Conservation (phyloP, 2,797 vertebrate species). For the Myripristis jacobus region DNA sequence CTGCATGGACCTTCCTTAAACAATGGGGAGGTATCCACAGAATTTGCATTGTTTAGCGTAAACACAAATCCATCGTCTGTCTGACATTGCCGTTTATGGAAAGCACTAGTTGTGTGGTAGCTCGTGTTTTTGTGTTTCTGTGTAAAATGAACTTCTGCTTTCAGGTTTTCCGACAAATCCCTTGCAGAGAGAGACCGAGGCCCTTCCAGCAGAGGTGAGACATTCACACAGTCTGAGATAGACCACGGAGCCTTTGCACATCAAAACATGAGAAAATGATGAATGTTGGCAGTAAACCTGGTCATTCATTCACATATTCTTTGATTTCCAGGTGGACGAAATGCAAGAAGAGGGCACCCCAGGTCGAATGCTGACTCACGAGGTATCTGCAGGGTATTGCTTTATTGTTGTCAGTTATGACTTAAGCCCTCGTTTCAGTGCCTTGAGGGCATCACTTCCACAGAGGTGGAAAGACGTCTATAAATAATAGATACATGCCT, state of each 20-base stretch:
- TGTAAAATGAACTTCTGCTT: conserved; percentile 55
- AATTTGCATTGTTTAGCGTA: conserved; percentile 19
- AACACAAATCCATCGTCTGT: conserved; percentile 1
- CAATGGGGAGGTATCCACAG: conserved; percentile 4
- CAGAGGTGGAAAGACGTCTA: neutral
- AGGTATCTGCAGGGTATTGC: conserved; percentile 74
- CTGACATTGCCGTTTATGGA: neutral
- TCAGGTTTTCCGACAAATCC: conserved; percentile 84
- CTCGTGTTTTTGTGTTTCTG: conserved; percentile 50
- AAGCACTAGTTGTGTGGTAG: conserved; percentile 2
- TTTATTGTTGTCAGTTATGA: neutral
- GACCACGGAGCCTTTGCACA: neutral
- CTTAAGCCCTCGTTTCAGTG: neutral
- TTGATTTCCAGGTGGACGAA: conserved; percentile 81
- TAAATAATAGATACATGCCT: neutral
- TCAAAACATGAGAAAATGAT: neutral
- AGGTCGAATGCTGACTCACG: conserved; percentile 77
- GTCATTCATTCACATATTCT: conserved; percentile 1
- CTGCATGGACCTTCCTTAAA: neutral
- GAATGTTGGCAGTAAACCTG: neutral
- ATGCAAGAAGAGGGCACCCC: conserved; percentile 75
- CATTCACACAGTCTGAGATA: neutral
- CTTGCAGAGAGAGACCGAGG: conserved; percentile 77
- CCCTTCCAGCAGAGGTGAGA: conserved; percentile 79
- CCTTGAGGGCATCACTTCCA: neutral